Evolutionary conservation across 2,888 invertebrate genomes (phyloP).

Genomic region (Drosophila merina): DNA sequence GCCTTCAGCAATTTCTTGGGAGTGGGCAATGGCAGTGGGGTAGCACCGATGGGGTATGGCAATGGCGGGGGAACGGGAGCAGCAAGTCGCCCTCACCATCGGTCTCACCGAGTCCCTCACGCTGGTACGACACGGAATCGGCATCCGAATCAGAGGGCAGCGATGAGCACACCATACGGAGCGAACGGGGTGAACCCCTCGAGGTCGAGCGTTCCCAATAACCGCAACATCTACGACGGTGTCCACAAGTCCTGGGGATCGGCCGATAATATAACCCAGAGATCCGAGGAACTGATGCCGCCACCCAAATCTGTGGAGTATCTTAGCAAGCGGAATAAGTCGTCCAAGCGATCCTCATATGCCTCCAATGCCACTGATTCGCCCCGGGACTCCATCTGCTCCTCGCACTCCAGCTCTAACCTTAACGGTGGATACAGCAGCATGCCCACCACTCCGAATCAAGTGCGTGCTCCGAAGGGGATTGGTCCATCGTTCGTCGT

Average conservation of each 20-base stretch:
- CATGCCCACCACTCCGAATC: slow-evolving; percentile 89
- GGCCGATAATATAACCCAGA: slow-evolving; percentile 92
- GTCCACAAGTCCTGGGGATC: slow-evolving; percentile 95
- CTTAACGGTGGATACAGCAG: slow-evolving; percentile 85
- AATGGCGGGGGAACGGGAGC: slow-evolving; percentile 50
- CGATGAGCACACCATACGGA: slow-evolving; percentile 74
- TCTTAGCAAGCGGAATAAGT: slow-evolving; percentile 87
- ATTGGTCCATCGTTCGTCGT: slow-evolving; percentile 60
- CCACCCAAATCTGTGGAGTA: slow-evolving; percentile 89
- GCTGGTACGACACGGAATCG: slow-evolving; percentile 82
- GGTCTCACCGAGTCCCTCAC: slow-evolving; percentile 83
- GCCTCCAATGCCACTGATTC: slow-evolving; percentile 76
- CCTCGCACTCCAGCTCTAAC: slow-evolving; percentile 79
- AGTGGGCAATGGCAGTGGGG: slow-evolving; percentile 87
- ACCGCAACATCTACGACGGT: slow-evolving; percentile 86
- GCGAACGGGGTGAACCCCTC: slow-evolving; percentile 71
- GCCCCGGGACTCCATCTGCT: slow-evolving; percentile 78
- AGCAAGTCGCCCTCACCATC: slow-evolving; percentile 84
- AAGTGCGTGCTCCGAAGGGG: slow-evolving; percentile 84
- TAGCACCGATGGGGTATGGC: slow-evolving; percentile 74
- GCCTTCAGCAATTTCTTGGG: slow-evolving; percentile 96
- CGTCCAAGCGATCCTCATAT: slow-evolving; percentile 84
- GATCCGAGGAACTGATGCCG: slow-evolving; percentile 86
- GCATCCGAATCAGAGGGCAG: slow-evolving; percentile 78
- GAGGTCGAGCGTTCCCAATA: slow-evolving; percentile 80